phyloP scores from a whole-genome alignment of 2,113 vertebrate species.

The Sander vitreus region DNA sequence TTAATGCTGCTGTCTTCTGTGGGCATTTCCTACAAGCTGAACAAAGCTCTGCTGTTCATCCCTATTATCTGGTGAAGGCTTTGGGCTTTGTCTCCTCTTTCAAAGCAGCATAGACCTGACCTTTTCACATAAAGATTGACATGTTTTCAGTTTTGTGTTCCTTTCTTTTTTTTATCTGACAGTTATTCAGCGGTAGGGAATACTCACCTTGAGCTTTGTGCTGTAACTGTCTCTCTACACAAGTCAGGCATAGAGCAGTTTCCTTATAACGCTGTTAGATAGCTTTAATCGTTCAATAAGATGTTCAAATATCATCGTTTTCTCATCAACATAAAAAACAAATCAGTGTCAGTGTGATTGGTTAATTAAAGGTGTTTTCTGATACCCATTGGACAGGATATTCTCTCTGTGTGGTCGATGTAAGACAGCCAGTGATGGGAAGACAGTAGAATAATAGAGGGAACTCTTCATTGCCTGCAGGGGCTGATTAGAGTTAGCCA shows the following conservation, averaged over 20 bases:
- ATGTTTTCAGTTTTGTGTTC: conserved; percentile 4
- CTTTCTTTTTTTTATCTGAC: conserved; percentile 24
- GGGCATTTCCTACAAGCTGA: not conserved
- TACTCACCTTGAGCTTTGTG: conserved; percentile 13
- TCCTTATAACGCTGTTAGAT: not conserved
- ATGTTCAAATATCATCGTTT: not conserved
- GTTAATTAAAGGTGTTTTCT: conserved; percentile 39
- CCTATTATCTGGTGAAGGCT: not conserved
- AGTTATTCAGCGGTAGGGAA: not conserved
- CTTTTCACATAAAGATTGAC: not conserved
- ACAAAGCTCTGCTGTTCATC: not conserved
- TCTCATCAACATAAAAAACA: not conserved
- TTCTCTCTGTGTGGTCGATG: conserved; percentile 7
- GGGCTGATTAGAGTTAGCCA: conserved; percentile 12
- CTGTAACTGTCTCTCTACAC: not conserved
- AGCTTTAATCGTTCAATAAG: conserved; percentile 27
- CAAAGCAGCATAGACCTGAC: conserved; percentile 3
- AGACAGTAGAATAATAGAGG: conserved; percentile 14
- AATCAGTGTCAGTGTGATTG: conserved; percentile 10
- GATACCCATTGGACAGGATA: not conserved
- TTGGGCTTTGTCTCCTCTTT: conserved; percentile 29
- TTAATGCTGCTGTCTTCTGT: too few species aligned
- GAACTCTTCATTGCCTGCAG: not conserved
- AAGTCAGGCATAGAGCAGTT: not conserved
- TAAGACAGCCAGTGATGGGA: conserved; percentile 29